Conservation (phyloP, 2,113 vertebrate genomes). For the Oreochromis aureus region DNA sequence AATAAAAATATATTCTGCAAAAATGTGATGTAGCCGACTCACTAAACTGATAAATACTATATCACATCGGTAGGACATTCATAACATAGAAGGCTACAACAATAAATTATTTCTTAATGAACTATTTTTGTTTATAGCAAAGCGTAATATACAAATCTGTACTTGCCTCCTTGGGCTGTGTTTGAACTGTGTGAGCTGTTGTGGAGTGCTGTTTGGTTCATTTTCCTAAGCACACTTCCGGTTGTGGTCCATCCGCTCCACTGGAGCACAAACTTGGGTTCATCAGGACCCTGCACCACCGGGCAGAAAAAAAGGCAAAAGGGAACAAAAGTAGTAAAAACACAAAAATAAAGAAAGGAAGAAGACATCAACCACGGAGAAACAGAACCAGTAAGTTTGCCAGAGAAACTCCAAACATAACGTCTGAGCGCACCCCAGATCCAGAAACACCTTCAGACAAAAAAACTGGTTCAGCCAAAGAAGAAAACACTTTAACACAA, state of each 20-base stretch:
- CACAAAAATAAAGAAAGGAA: neutral
- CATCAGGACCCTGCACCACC: neutral
- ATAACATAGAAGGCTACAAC: neutral
- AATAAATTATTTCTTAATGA: neutral
- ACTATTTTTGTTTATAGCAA: neutral
- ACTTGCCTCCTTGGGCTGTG: neutral
- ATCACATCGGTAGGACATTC: neutral
- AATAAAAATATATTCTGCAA: neutral
- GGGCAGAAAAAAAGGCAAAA: neutral
- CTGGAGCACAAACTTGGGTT: neutral
- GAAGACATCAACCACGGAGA: neutral
- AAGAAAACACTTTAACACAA: neutral
- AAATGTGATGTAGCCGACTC: neutral
- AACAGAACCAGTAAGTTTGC: neutral
- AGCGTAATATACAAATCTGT: neutral
- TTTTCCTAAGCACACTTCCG: neutral
- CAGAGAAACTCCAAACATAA: neutral
- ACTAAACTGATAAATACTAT: neutral
- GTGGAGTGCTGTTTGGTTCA: neutral
- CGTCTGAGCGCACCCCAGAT: neutral
- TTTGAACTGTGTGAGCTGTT: neutral
- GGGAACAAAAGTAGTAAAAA: neutral
- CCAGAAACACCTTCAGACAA: neutral
- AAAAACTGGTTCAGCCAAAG: neutral
- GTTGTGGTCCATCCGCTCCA: neutral